phyloP scores from a whole-genome alignment of 1,140 invertebrate species.

The Aphidius gifuensis region DNA sequence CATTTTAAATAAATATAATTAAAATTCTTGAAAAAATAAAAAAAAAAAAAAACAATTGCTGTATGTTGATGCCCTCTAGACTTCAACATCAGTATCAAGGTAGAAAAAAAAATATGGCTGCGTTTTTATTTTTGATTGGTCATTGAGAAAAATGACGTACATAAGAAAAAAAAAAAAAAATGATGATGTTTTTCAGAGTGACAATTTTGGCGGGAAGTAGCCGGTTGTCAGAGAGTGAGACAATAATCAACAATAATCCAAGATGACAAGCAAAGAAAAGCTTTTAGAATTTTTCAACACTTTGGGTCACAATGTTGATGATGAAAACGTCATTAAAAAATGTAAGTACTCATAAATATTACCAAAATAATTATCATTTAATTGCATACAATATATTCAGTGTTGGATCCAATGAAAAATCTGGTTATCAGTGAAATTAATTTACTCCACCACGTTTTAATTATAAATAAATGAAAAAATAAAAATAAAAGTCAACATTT shows the following conservation, averaged over 20 bases:
- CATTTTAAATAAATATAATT: too few species aligned
- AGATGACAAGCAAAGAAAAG: constrained; percentile 39
- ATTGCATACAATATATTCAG: background rate
- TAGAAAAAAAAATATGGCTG: too few species aligned
- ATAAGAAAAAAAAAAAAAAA: too few species aligned
- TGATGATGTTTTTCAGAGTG: too few species aligned
- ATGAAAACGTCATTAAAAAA: constrained; percentile 36
- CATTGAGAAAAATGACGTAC: constrained; percentile 12
- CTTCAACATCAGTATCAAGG: too few species aligned
- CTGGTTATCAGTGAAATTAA: background rate
- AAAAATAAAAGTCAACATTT: background rate
- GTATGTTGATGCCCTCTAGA: too few species aligned
- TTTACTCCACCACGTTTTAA: constrained; percentile 1
- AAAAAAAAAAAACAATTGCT: too few species aligned
- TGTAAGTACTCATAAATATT: constrained; percentile 37
- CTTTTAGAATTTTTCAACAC: constrained; percentile 37
- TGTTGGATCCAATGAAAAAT: background rate
- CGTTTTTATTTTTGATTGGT: background rate
- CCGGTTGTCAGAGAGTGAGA: background rate
- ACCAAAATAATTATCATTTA: background rate
- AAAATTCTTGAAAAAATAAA: too few species aligned
- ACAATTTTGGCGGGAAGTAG: constrained; percentile 37
- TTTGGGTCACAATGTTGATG: constrained; percentile 34
- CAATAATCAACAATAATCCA: background rate
- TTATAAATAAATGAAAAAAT: background rate